Percentiles rank a stretch among this genome's conserved stretches.
Conservation (phyloP, 2,113 vertebrate genomes). For the Gila orcuttii region DNA sequence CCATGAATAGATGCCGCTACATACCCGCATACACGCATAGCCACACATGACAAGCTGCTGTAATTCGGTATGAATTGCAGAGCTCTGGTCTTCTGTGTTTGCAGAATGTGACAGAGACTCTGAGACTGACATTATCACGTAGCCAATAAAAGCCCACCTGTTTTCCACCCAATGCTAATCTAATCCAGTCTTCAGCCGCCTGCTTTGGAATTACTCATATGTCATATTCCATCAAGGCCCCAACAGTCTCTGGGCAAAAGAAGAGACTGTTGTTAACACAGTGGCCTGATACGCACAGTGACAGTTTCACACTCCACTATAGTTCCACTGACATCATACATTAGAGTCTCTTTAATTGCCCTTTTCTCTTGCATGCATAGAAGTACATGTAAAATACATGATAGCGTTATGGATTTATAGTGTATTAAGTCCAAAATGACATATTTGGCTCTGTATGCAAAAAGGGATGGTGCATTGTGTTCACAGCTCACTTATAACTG, state of each 20-base stretch:
- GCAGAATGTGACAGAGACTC: constrained; percentile 58
- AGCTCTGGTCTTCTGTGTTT: constrained; percentile 22
- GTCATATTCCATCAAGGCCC: constrained; percentile 65
- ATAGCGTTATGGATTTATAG: background rate
- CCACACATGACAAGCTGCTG: constrained; percentile 19
- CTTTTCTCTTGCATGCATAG: constrained; percentile 63
- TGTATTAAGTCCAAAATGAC: background rate
- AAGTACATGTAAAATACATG: constrained; percentile 57
- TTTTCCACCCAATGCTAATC: constrained; percentile 72
- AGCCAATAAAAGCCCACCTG: constrained; percentile 79
- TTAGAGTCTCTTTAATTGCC: constrained; percentile 70
- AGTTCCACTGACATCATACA: constrained; percentile 72
- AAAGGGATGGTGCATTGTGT: background rate
- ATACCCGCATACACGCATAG: background rate
- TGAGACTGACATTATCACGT: constrained; percentile 73
- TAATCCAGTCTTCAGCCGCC: constrained; percentile 72
- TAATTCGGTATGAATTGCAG: constrained; percentile 30
- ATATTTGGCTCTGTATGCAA: background rate
- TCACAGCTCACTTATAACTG: background rate
- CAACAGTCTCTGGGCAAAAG: constrained; percentile 62
- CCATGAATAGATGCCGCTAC: constrained; percentile 26
- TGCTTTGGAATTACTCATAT: constrained; percentile 63
- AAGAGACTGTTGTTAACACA: constrained; percentile 68
- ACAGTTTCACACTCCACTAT: constrained; percentile 74
- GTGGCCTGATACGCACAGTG: constrained; percentile 68